Conservation (phyloP, 2,113 vertebrate genomes). For the Malurus alboscapulatus region DNA sequence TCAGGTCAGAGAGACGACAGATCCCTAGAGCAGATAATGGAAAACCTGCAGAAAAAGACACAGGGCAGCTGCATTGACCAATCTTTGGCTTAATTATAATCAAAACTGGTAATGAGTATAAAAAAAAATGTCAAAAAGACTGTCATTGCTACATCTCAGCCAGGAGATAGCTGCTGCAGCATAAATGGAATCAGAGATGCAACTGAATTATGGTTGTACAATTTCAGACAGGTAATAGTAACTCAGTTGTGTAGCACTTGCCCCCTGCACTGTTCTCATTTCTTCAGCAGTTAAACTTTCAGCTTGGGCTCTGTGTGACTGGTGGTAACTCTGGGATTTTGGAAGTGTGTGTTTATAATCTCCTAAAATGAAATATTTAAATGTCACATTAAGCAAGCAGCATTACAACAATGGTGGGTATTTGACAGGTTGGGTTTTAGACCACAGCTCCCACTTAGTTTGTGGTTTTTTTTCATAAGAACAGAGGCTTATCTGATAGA, state of each 20-base stretch:
- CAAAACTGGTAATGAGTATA: not conserved
- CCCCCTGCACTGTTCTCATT: not conserved
- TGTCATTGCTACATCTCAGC: not conserved
- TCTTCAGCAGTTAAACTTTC: not conserved
- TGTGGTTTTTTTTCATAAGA: not conserved
- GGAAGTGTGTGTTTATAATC: not conserved
- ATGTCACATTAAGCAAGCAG: not conserved
- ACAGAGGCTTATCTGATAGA: not conserved
- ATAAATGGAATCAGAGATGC: not conserved
- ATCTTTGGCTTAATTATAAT: not conserved
- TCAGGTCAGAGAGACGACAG: not conserved
- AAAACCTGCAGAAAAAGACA: not conserved
- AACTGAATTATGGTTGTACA: not conserved
- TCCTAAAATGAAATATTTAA: not conserved
- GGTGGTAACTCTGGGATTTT: not conserved
- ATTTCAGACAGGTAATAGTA: not conserved
- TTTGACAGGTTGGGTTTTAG: not conserved
- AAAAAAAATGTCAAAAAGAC: not conserved
- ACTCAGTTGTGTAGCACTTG: not conserved
- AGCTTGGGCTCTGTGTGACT: not conserved
- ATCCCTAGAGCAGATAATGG: not conserved
- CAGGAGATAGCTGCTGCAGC: not conserved
- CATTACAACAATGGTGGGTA: not conserved
- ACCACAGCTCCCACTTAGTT: not conserved
- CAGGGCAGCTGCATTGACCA: not conserved